Evolutionary conservation across 2,888 invertebrate species (phyloP).

Genomic region (Lasioglossum villosulum): DNA sequence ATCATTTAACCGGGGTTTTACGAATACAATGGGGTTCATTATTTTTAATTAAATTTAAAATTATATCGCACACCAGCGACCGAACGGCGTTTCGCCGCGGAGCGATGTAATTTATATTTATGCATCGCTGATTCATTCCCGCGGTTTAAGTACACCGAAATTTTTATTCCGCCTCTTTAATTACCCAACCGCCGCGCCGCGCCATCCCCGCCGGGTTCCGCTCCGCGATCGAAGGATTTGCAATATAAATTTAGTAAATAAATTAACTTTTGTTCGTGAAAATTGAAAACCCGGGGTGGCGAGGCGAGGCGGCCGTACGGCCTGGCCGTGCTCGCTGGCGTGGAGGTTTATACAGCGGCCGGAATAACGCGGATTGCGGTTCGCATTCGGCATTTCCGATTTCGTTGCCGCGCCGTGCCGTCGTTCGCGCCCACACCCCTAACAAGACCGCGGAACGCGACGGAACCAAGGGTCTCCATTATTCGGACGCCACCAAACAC

Average conservation of each 20-base stretch:
- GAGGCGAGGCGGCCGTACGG: neutral
- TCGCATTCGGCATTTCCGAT: constrained; percentile 42
- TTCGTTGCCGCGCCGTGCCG: constrained; percentile 10
- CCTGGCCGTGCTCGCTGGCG: constrained; percentile 12
- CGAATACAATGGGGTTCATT: constrained; percentile 72
- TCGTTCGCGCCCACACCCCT: neutral
- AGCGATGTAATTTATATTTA: constrained; percentile 72
- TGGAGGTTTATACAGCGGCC: constrained; percentile 56
- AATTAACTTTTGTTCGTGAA: constrained; percentile 72
- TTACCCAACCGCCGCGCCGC: constrained; percentile 67
- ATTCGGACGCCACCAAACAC: neutral
- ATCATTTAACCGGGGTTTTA: constrained; percentile 69
- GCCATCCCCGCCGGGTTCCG: neutral
- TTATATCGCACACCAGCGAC: constrained; percentile 65
- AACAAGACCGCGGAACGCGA: constrained; percentile 12
- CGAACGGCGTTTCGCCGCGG: constrained; percentile 66
- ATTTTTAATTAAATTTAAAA: constrained; percentile 74
- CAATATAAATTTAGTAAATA: constrained; percentile 71
- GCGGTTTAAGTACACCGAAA: constrained; percentile 69
- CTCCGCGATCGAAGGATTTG: constrained; percentile 63
- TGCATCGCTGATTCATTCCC: constrained; percentile 72
- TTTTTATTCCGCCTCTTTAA: constrained; percentile 70
- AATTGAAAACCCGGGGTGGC: constrained; percentile 62
- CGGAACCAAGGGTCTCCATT: constrained; percentile 9
- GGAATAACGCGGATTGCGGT: constrained; percentile 57